Conservation (phyloP, 2,797 vertebrate species). For the Paedocypris micromegethes region DNA sequence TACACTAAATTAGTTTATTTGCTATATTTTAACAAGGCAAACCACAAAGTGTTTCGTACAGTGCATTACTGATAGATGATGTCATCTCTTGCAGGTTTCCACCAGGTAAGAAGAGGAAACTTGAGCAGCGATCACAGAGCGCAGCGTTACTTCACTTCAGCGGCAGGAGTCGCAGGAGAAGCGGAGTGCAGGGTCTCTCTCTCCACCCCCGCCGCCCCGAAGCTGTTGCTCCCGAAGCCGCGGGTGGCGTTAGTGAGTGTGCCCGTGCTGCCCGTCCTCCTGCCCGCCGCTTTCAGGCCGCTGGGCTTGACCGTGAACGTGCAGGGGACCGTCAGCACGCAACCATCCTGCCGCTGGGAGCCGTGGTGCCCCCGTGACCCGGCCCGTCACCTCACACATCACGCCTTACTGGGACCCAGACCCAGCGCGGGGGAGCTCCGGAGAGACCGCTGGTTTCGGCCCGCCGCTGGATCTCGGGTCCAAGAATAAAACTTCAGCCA, state of each 20-base stretch:
- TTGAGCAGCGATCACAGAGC: conserved; percentile 74
- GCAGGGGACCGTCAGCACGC: conserved; percentile 77
- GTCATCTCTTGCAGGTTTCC: conserved; percentile 74
- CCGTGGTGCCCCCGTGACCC: conserved; percentile 64
- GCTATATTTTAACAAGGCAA: too few relatives aligned
- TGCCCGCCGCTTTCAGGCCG: conserved; percentile 79
- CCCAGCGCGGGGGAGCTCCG: conserved; percentile 73
- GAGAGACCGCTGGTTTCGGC: conserved; percentile 53
- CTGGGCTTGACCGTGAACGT: conserved; percentile 82
- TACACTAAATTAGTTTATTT: too few relatives aligned
- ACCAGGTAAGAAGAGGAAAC: conserved; percentile 91
- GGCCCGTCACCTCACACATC: conserved; percentile 66
- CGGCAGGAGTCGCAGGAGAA: conserved; percentile 60
- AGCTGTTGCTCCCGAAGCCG: conserved; percentile 91
- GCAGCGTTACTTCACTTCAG: conserved; percentile 60
- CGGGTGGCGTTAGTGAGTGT: conserved; percentile 86
- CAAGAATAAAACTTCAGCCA: conserved; percentile 80
- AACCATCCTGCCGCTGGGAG: conserved; percentile 81
- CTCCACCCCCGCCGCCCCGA: conserved; percentile 65
- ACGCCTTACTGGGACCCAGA: conserved; percentile 67
- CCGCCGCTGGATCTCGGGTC: conserved; percentile 52
- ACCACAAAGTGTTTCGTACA: too few relatives aligned
- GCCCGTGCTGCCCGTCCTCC: conserved; percentile 84
- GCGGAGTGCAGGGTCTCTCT: conserved; percentile 61
- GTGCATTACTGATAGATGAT: too few relatives aligned